These are phyloP conservation scores for Psittacara wagleri DNA, from an alignment of 2,113 vertebrate species.

Conservation along the genomic window DNA sequence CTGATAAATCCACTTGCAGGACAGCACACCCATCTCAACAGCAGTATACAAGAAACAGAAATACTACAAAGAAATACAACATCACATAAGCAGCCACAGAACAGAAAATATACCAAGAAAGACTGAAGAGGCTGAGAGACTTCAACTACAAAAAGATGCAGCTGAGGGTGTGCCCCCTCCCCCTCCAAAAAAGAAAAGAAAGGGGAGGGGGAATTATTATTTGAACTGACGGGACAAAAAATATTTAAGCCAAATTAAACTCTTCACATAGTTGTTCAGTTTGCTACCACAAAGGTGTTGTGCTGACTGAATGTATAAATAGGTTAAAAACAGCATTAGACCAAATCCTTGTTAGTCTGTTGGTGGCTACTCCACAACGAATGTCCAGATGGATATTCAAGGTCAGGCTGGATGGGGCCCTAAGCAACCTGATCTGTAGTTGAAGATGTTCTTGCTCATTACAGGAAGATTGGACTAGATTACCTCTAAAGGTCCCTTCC, in stretches of 20 bases:
- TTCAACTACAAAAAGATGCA: not conserved
- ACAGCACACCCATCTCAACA: not conserved
- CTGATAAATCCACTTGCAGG: not conserved
- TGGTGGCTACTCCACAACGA: not conserved
- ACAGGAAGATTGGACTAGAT: not conserved
- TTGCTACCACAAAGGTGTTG: not conserved
- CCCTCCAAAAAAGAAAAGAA: not conserved
- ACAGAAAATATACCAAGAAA: not conserved
- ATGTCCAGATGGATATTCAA: not conserved
- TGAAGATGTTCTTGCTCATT: not conserved
- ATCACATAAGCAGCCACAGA: not conserved
- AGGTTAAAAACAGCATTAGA: not conserved
- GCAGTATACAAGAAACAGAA: not conserved
- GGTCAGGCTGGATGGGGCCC: fast-evolving
- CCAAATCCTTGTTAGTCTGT: not conserved
- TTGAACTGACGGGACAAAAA: not conserved
- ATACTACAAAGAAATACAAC: not conserved
- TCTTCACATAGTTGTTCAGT: not conserved
- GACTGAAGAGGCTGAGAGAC: not conserved
- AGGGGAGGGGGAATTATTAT: not conserved
- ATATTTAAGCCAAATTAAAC: not conserved
- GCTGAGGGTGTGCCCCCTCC: not conserved
- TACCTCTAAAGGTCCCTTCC: not conserved
- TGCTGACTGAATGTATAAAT: fast-evolving
- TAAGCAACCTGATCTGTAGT: not conserved